A percentile compares a stretch with the other conserved stretches of the same genome.
phyloP scores from a whole-genome alignment of 2,797 vertebrate species.

The Pseudopleuronectes americanus region DNA sequence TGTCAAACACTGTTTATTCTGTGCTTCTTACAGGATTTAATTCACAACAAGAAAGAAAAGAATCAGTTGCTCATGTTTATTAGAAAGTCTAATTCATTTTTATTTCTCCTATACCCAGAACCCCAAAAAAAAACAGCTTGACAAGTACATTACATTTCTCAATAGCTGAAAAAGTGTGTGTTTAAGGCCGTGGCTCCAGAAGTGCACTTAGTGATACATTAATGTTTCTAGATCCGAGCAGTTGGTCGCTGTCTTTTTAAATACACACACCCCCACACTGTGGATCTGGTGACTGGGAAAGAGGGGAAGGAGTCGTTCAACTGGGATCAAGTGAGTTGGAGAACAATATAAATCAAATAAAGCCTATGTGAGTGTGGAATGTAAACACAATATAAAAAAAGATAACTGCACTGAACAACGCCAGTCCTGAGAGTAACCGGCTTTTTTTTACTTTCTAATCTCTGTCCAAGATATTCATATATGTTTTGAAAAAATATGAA shows the following conservation, averaged over 20 bases:
- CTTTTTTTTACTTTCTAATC: slow-evolving; percentile 57
- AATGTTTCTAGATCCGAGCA: slow-evolving; percentile 42
- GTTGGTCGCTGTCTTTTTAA: slow-evolving; percentile 52
- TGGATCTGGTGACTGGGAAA: slow-evolving; percentile 54
- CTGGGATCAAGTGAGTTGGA: slow-evolving; percentile 45
- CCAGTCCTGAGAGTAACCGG: slow-evolving; percentile 48
- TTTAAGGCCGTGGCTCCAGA: slow-evolving; percentile 72
- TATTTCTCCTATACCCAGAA: slow-evolving; percentile 72
- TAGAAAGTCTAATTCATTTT: slow-evolving; percentile 84
- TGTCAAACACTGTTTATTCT: not conserved
- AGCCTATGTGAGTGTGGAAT: slow-evolving; percentile 59
- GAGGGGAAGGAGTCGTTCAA: slow-evolving; percentile 55
- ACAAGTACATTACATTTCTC: slow-evolving; percentile 51
- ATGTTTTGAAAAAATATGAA: slow-evolving; percentile 52
- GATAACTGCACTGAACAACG: slow-evolving; percentile 46
- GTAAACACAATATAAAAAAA: slow-evolving; percentile 26
- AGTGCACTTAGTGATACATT: slow-evolving; percentile 70
- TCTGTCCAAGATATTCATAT: slow-evolving; percentile 76
- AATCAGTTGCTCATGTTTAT: slow-evolving; percentile 74
- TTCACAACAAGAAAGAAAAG: slow-evolving; percentile 65
- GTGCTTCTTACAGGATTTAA: not conserved
- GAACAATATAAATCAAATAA: slow-evolving; percentile 38
- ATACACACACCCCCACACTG: slow-evolving; percentile 41
- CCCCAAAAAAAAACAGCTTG: slow-evolving; percentile 57
- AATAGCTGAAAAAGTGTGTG: slow-evolving; percentile 71